Conservation (phyloP, 1,140 invertebrate genomes). For the Pseudoatta argentina region DNA sequence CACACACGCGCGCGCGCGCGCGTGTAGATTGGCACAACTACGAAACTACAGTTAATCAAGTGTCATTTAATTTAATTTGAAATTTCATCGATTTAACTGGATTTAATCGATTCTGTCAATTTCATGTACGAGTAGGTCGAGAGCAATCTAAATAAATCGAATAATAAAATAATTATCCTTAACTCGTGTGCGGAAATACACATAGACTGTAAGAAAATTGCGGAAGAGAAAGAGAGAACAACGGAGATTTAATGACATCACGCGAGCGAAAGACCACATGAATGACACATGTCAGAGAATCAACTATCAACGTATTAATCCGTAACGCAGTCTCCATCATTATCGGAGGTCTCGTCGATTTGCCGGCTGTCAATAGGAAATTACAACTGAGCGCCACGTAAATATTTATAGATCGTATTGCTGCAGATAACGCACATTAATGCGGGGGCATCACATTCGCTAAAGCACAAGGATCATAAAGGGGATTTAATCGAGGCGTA, state of each 20-base stretch:
- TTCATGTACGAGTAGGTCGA: not conserved
- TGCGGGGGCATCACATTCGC: conserved; percentile 1
- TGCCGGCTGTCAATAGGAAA: conserved; percentile 56
- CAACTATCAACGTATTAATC: conserved; percentile 41
- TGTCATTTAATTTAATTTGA: not conserved
- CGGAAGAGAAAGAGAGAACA: not conserved
- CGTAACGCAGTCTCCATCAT: conserved; percentile 52
- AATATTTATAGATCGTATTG: conserved; percentile 58
- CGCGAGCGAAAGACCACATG: not conserved
- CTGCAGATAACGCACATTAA: conserved; percentile 43
- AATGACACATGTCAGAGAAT: conserved; percentile 40
- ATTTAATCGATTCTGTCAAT: not conserved
- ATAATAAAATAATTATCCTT: not conserved
- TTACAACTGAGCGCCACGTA: conserved; percentile 56
- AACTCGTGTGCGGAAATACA: not conserved
- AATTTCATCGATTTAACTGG: not conserved
- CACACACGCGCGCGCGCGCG: no score
- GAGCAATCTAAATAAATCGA: not conserved
- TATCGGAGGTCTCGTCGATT: conserved; percentile 52
- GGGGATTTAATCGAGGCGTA: conserved; percentile 59
- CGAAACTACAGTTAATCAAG: conserved; percentile 32
- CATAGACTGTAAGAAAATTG: not conserved
- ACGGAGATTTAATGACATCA: not conserved
- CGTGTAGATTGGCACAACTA: not conserved
- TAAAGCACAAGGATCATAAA: conserved; percentile 19